Percentiles rank a stretch among this genome's conserved stretches.
phyloP scores from a whole-genome alignment of 2,797 vertebrate species.

The Nasua narica region DNA sequence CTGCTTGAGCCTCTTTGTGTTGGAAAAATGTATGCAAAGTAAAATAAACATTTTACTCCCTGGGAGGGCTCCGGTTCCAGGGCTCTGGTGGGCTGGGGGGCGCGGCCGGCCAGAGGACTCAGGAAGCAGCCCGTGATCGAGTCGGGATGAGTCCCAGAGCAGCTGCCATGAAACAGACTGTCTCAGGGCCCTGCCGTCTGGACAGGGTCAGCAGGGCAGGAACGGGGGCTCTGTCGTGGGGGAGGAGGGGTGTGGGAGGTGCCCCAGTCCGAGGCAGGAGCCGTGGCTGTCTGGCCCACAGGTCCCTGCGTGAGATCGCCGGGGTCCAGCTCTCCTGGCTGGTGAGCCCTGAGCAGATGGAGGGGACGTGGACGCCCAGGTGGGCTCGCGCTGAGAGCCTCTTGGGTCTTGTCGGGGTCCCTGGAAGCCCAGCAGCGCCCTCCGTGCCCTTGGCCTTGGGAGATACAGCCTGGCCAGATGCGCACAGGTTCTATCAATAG shows the following conservation, averaged over 20 bases:
- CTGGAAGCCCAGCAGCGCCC: neutral
- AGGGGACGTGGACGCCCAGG: rapidly evolving
- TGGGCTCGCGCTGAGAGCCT: neutral
- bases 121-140: rapidly evolving
- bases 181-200: neutral
- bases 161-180: neutral
- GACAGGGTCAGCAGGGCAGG: neutral
- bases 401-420: rapidly evolving
- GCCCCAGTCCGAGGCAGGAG: neutral
- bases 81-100: neutral
- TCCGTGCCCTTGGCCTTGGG: rapidly evolving
- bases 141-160: neutral
- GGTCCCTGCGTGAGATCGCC: rapidly evolving
- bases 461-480: neutral
- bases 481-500: neutral
- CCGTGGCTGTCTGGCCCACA: neutral
- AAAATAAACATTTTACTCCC: neutral
- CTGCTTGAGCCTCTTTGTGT: neutral
- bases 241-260: rapidly evolving
- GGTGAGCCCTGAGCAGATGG: neutral
- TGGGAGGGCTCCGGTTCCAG: neutral
- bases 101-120: neutral
- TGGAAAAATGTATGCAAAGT: slow-evolving; percentile 41
- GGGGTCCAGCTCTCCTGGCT: neutral
- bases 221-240: too few species aligned